These are phyloP conservation scores for Hoplostethus mediterraneus DNA, from an alignment of 2,797 vertebrate species.

Conservation along the genomic window DNA sequence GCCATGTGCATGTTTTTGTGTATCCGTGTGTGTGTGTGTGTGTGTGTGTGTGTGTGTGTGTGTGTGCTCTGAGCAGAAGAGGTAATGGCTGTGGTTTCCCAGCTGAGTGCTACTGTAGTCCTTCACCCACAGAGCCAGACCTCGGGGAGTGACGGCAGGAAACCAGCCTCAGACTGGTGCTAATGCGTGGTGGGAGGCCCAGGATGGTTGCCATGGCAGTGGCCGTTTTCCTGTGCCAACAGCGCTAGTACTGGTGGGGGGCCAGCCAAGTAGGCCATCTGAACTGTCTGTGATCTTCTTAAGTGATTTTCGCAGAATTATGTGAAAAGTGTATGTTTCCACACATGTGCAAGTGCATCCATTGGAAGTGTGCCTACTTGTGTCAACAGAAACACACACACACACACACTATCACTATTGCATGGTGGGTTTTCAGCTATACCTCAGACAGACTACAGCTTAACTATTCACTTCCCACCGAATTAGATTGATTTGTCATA, in stretches of 20 bases:
- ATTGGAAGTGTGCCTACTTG: neutral
- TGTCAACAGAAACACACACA: neutral
- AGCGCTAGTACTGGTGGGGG: slow-evolving; percentile 19
- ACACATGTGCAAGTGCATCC: neutral
- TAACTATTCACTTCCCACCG: too few species aligned
- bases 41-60: slow-evolving; percentile 10
- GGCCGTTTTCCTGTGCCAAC: slow-evolving; percentile 30
- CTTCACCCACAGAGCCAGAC: slow-evolving; percentile 34
- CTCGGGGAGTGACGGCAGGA: slow-evolving; percentile 63
- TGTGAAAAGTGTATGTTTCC: neutral
- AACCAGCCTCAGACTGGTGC: slow-evolving; percentile 61
- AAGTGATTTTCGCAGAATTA: slow-evolving; percentile 46
- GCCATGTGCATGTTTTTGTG: too few species aligned
- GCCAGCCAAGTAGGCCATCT: slow-evolving; percentile 49
- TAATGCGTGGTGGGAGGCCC: slow-evolving; percentile 53
- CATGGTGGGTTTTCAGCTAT: too few species aligned
- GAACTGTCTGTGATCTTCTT: slow-evolving; percentile 60
- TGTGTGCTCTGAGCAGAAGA: slow-evolving; percentile 15
- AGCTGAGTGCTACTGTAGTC: slow-evolving; percentile 39
- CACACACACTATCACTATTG: too few species aligned
- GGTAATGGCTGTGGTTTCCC: slow-evolving; percentile 60
- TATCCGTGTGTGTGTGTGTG: slow-evolving; percentile 1
- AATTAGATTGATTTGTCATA: neutral
- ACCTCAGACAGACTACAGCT: neutral
- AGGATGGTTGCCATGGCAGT: slow-evolving; percentile 51